Conservation (phyloP, 2,113 vertebrate species). For the human (Homo sapiens) region DNA sequence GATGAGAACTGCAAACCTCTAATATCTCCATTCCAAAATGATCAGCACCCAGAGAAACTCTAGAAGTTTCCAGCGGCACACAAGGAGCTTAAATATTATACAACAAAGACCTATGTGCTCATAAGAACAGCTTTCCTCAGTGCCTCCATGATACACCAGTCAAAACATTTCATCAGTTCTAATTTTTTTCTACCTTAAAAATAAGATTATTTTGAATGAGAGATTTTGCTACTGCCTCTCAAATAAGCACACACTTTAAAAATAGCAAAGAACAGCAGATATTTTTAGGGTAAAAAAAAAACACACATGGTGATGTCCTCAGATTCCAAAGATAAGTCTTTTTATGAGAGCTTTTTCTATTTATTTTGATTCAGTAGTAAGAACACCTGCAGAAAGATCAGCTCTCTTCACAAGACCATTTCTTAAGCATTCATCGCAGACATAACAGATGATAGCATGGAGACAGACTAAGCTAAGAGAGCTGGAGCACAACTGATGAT, state of each 20-base stretch:
- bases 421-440: background rate
- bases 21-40: background rate
- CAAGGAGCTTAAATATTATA: background rate
- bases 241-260: constrained; percentile 33
- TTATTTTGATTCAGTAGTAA: background rate
- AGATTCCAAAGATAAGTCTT: background rate
- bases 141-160: background rate
- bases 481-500: background rate
- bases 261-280: constrained; percentile 30
- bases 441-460: background rate
- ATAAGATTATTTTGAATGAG: constrained; percentile 44
- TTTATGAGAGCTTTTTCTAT: background rate
- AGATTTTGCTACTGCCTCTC: constrained; percentile 51
- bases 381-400: constrained; percentile 7
- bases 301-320: background rate
- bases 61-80: background rate
- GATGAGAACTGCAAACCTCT: background rate
- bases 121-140: background rate
- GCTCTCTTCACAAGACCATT: background rate
- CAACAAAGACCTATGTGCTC: background rate
- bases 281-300: constrained; percentile 51
- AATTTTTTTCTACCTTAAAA: constrained; percentile 47
- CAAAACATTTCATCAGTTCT: constrained; percentile 54
- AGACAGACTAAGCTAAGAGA: background rate
- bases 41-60: background rate